Evolutionary conservation across 2,888 invertebrate species (phyloP), one percentile per base, ranked within the genome.

Genomic region (Tiliacea citrago): DNA sequence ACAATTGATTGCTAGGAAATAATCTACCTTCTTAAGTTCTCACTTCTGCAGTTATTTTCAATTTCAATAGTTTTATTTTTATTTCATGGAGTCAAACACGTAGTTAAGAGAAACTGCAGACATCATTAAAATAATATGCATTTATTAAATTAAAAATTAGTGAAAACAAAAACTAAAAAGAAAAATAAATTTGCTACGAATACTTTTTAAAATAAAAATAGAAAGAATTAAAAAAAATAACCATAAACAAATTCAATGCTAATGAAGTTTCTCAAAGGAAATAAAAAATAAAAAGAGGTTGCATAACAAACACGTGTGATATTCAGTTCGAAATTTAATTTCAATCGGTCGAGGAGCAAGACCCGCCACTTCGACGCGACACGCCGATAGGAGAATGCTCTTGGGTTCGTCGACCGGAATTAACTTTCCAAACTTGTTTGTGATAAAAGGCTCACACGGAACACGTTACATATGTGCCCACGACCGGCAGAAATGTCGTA

Each of bases 351-450:
- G 84, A 76, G 68, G 81, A 81, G 76, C 79, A 78, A 74, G 73
- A 45, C 84, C 84, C 69, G 82, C 81, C 82, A 80, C 68, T 82
- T 84, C 66, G 68, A 68, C 68, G 84, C 86, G 76, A 77, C 92
- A 92, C 85, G 87, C 88, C 92, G 93, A 93, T 93, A 92, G 84
- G 90, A 88, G 91, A 91, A 90, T 91, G 92, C 92, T 91, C 90
- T 89, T 90, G 90, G 83, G 91, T 94, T 93, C 95, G 90, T 88
- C 91, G 94, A 91, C 94, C 93, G 90, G 90, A 90, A 91, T 89
- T 91, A 92, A 92, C 95, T 95, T 95, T 95, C 95, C 92, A 95
- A 95, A 95, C 95, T 91, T 86, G 95, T 95, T 94, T 91, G 89
- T 92, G 90, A 92, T 92, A 93, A 92, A 93, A 92, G 90, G 89